A percentile compares a stretch with the other conserved stretches of the same genome.
Conservation (phyloP, 2,888 invertebrate species). For the Drosophila gaucha region DNA sequence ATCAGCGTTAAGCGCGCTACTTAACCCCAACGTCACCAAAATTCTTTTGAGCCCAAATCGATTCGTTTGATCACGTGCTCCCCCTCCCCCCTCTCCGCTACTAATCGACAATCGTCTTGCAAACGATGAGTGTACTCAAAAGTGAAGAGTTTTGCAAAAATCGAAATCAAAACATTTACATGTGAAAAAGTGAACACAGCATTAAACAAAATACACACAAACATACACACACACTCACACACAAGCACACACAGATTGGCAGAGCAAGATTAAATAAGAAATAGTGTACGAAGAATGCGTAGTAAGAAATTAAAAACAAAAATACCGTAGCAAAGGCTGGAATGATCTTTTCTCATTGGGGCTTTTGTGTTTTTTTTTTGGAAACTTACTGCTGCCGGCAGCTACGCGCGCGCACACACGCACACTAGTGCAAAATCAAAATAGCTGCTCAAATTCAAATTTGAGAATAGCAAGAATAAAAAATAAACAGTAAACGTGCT, state of each 20-base stretch:
- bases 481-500: slow-evolving; percentile 28
- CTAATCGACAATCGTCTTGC: slow-evolving; percentile 4
- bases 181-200: slow-evolving; percentile 36
- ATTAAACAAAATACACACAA: slow-evolving; percentile 35
- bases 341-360: slow-evolving; percentile 56
- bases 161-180: slow-evolving; percentile 52
- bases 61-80: slow-evolving; percentile 51
- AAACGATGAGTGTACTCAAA: slow-evolving; percentile 27
- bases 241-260: no score
- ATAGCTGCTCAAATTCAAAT: slow-evolving; percentile 59
- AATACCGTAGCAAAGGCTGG: slow-evolving; percentile 29
- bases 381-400: slow-evolving; percentile 32
- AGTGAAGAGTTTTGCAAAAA: slow-evolving; percentile 29
- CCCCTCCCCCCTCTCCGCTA: neutral
- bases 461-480: slow-evolving; percentile 48
- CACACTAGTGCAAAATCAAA: slow-evolving; percentile 43
- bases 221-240: slow-evolving; percentile 8
- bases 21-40: slow-evolving; percentile 61
- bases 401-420: slow-evolving; percentile 19
- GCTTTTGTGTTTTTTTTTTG: slow-evolving; percentile 26
- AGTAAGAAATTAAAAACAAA: slow-evolving; percentile 50
- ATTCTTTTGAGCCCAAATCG: slow-evolving; percentile 26
- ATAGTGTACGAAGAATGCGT: slow-evolving; percentile 62
- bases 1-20: slow-evolving; percentile 66
- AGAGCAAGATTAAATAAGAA: slow-evolving; percentile 37